Base-by-base conservation (phyloP, 2,113 vertebrate genomes). In the Collichthys lucidus region DNA sequence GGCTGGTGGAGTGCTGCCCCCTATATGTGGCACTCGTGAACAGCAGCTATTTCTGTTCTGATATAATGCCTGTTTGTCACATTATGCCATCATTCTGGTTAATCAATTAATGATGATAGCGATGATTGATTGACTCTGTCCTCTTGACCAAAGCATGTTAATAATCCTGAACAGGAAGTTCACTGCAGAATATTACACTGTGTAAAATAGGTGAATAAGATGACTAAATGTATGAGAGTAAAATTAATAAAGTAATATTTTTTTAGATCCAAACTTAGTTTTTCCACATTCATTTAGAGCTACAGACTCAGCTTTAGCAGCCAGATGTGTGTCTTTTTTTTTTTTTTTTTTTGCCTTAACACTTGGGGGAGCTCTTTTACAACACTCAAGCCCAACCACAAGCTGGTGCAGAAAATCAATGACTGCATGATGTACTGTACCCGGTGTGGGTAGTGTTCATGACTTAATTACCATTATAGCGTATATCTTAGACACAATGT, bases 301-400 rank as follows among this genome's bases (percentile, higher is more conserved):
- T 4, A 17, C 8, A 20, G 1, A 11, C 44, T 26, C 64, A 42
- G 1, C 16, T 71, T 22, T 14, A 16, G 20, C 10, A 44, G 3
- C 4, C 10, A 42, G 3, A 20, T n/a, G 42, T 47, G n/a, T n/a
- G 17, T 77, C 17, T 17, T 35, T 26, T 26, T 26, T 26, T n/a
- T n/a, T n/a, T n/a, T n/a, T n/a, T 26, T 26, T 31, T 35, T 78
- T 44, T 79, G n/a, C 63, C 42, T 79, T 50, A 78, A 67, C 92
- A 82, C 89, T 60, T 61, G 91, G 73, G 78, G 90, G 90, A 29
- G 85, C 90, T 75, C 74, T 84, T 83, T 68, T 42, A 83, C 76
- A 86, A 81, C 62, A 40, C 42, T 70, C 3, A 61, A 14, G 7
- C 44, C 20, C 22, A 3, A 20, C 1, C 17, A 44, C 10, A 19